Percentiles rank a stretch among this genome's conserved stretches.
phyloP scores from a whole-genome alignment of 2,113 vertebrate genomes.

The Pithys albifrons region DNA sequence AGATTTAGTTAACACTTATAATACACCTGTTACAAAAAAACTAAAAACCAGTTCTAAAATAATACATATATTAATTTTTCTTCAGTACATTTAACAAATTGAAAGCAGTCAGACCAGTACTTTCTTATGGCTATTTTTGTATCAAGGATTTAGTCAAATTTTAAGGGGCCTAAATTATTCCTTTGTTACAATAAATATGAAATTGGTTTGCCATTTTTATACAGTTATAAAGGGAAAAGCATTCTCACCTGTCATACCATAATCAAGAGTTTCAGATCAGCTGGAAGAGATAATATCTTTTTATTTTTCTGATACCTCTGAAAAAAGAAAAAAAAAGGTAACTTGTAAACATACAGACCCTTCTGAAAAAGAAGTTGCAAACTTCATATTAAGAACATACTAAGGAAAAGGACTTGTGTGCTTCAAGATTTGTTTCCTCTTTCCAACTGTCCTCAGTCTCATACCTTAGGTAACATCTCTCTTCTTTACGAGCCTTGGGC shows the following conservation, averaged over 20 bases:
- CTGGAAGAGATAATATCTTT: background rate
- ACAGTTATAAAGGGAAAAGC: background rate
- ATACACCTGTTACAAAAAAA: background rate
- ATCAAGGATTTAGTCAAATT: background rate
- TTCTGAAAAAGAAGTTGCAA: background rate
- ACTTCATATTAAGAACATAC: background rate
- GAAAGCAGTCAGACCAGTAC: background rate
- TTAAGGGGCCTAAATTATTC: background rate
- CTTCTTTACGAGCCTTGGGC: background rate
- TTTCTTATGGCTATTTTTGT: background rate
- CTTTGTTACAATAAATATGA: background rate
- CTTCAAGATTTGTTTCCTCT: background rate
- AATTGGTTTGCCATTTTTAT: background rate
- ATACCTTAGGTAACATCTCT: background rate
- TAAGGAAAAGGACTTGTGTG: background rate
- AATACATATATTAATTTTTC: background rate
- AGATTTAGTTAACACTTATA: background rate
- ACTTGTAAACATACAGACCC: background rate
- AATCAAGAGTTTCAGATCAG: background rate
- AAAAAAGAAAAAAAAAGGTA: background rate
- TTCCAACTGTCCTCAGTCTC: background rate
- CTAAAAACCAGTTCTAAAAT: background rate
- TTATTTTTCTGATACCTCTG: background rate
- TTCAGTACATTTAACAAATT: background rate
- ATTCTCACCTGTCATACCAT: background rate